Percentiles rank a stretch among this genome's conserved stretches.
Conservation (phyloP, 2,797 vertebrate species). For the Eulemur mongoz region DNA sequence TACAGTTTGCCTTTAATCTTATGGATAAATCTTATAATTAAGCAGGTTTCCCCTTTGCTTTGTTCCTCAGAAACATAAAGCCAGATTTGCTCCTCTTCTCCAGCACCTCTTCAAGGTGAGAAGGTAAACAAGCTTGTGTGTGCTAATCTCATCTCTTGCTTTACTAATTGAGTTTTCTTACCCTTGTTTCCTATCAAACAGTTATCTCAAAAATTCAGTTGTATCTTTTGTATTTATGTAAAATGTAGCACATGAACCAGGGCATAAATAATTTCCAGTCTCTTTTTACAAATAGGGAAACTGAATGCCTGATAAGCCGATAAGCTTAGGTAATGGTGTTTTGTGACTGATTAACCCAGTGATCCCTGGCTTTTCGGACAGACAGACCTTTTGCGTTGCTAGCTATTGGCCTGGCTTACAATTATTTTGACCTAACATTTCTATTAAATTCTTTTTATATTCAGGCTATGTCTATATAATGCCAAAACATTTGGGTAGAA, state of each 20-base stretch:
- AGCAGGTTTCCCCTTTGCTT: neutral
- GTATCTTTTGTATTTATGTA: neutral
- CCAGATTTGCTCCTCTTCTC: no score
- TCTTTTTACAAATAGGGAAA: neutral
- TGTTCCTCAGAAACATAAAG: neutral
- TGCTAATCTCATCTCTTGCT: neutral
- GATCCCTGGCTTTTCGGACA: neutral
- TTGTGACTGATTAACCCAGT: neutral
- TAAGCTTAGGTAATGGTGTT: neutral
- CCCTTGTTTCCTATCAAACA: neutral
- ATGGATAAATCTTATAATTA: neutral
- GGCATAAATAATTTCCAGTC: neutral
- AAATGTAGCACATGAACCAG: neutral
- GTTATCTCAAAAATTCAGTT: neutral
- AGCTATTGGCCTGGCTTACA: neutral
- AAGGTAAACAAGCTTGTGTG: neutral
- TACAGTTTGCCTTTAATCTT: constrained; percentile 42
- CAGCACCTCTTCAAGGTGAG: neutral
- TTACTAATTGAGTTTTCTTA: neutral
- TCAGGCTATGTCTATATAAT: neutral
- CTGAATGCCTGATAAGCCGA: neutral
- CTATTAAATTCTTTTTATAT: neutral
- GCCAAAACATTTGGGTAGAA: neutral
- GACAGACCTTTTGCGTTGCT: neutral
- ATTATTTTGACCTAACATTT: constrained; percentile 11